Base-by-base conservation (phyloP, 2,888 invertebrate genomes). In the Cerastoderma edule region DNA sequence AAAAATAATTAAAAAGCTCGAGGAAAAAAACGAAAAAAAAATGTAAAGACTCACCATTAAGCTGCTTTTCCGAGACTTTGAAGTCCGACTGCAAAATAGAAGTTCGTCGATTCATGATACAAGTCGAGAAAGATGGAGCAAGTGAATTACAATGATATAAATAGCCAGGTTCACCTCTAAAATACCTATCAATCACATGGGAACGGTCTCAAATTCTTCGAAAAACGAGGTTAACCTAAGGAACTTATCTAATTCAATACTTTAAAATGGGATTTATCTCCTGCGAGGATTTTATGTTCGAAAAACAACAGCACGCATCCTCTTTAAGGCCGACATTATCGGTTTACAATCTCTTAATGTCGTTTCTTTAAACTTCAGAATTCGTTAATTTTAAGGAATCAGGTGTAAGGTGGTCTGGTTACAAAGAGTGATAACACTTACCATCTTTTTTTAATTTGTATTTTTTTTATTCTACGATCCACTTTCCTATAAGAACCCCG, bases 41-140 rank as follows among this genome's bases (percentile, higher is more conserved):
- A 33, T 63, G 19, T 48, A 32, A 35, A 16, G 0, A 72, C 86
- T 81, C 72, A 86, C 86, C 86, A 65, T 75, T 78, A 54, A 80
- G 79, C 65, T 86, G 86, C 60, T 86, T 86, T 54, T 86, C 84
- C n/a, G 85, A 71, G 24, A 86, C 85, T 71, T 84, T 83, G 70
- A 86, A 86, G 39, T 84, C 86, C 76, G 81, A 70, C 86, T 86
- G 83, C 60, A 86, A 85, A 75, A 83, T 50, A 83, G 80, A 82
- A 72, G 78, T 76, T 67, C 73, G 32, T 60, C 78, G 54, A 67
- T 74, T 56, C 76, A 76, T 70, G 57, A 33, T 35, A 50, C 19
- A 48, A 28, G 66, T 50, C 32, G 32, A 56, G 57, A 39, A 22
- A 44, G 24, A 56, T 39, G 22, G 22, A 46, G 44, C 44, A 44